These are phyloP conservation scores for Cuniculus paca DNA, from an alignment of 2,797 vertebrate species.

Conservation along the genomic window DNA sequence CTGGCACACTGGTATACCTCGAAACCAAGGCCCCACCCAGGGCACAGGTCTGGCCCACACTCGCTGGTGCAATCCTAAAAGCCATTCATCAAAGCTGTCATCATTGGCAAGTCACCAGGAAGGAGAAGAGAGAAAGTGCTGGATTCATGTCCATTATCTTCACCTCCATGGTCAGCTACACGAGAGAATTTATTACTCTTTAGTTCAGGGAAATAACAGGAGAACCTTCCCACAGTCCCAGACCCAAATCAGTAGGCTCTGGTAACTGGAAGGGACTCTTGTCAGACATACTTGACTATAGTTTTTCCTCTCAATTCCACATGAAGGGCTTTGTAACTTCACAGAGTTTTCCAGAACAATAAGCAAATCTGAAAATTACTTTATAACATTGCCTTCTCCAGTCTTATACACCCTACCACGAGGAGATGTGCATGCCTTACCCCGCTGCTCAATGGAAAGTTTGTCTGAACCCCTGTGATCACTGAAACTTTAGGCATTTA, in stretches of 20 bases:
- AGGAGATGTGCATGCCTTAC: neutral
- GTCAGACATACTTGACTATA: neutral
- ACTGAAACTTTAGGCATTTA: neutral
- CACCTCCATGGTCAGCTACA: neutral
- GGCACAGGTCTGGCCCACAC: neutral
- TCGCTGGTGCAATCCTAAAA: neutral
- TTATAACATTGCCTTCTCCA: neutral
- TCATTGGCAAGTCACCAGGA: neutral
- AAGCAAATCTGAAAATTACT: conserved; percentile 51
- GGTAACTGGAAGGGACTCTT: neutral
- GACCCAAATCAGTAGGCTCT: neutral
- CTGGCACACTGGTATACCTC: neutral
- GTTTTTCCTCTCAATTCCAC: neutral
- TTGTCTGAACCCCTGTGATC: neutral
- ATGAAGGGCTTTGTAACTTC: conserved; percentile 39
- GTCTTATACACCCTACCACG: neutral
- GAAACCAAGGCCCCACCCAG: neutral
- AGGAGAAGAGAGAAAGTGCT: neutral
- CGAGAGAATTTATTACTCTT: neutral
- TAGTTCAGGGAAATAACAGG: neutral
- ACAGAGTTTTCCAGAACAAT: conserved; percentile 53
- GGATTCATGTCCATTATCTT: neutral
- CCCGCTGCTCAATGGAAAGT: neutral
- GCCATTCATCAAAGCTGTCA: neutral
- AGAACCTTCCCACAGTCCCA: neutral